Evolutionary conservation across 2,888 invertebrate genomes (phyloP).

Genomic region (Macrophya alboannulata): DNA sequence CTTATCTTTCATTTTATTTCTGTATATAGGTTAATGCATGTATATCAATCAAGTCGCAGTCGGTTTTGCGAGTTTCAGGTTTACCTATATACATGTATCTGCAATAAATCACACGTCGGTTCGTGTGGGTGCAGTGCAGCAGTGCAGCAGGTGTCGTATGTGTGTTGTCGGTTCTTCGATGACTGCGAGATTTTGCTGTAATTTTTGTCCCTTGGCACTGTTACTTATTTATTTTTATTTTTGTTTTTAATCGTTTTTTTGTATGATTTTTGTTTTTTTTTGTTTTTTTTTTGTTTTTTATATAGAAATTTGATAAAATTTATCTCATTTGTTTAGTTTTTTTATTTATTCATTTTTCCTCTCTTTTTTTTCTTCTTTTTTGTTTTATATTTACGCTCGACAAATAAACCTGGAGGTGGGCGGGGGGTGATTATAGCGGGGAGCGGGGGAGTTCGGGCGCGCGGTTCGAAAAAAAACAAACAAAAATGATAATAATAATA

Average conservation of each 20-base stretch:
- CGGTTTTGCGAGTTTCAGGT: conserved; percentile 54
- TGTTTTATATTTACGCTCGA: conserved; percentile 76
- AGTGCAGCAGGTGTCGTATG: conserved; percentile 39
- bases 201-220: conserved; percentile 70
- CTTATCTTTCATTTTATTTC: background rate
- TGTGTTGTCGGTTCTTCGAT: conserved; percentile 48
- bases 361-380: conserved; percentile 57
- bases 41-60: conserved; percentile 5
- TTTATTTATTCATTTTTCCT: conserved; percentile 57
- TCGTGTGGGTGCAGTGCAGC: background rate
- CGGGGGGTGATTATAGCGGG: background rate
- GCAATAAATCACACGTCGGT: background rate
- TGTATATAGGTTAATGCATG: background rate
- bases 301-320: conserved; percentile 29
- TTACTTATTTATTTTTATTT: conserved; percentile 37
- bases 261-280: conserved; percentile 47
- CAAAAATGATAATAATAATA: conserved; percentile 47
- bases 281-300: background rate
- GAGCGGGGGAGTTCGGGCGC: conserved; percentile 59
- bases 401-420: conserved; percentile 73
- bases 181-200: conserved; percentile 44
- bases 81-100: conserved; percentile 41
- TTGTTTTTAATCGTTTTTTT: background rate
- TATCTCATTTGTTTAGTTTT: conserved; percentile 53
- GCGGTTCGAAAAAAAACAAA: conserved; percentile 56